phyloP scores from a whole-genome alignment of 2,113 vertebrate species.

The Mesembrinibis cayennensis region DNA sequence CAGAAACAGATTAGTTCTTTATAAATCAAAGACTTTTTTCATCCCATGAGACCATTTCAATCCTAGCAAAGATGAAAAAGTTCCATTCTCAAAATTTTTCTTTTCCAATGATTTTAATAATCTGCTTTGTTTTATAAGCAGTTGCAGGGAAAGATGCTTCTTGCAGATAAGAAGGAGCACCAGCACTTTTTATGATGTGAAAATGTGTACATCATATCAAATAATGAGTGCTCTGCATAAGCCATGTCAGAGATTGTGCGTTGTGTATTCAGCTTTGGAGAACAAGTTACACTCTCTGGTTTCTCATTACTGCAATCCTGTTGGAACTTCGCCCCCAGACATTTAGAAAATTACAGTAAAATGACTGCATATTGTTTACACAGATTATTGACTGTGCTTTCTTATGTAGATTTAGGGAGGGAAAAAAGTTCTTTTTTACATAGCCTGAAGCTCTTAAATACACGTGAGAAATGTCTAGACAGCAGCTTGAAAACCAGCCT shows the following conservation, averaged over 20 bases:
- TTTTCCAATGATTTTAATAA: not conserved
- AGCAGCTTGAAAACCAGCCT: not conserved
- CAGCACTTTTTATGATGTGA: not conserved
- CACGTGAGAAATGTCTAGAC: conserved; percentile 11
- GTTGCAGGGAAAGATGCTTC: not conserved
- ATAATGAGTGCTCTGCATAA: not conserved
- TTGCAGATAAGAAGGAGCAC: not conserved
- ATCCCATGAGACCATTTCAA: not conserved
- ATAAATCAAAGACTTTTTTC: not conserved
- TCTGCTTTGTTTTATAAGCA: not conserved
- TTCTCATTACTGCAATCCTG: conserved; percentile 41
- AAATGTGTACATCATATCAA: not conserved
- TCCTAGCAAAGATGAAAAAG: not conserved
- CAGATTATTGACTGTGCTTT: conserved; percentile 9
- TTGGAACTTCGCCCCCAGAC: conserved; percentile 6
- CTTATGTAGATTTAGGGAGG: not conserved
- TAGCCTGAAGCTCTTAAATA: not conserved
- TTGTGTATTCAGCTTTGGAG: not conserved
- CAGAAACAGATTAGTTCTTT: conserved; percentile 1
- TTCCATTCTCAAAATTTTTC: not conserved
- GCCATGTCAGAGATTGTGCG: not conserved
- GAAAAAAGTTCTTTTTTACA: not conserved
- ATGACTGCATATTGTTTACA: conserved; percentile 25
- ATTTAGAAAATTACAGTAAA: conserved; percentile 12
- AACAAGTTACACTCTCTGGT: not conserved